Evolutionary conservation across 2,888 invertebrate genomes (phyloP), one percentile per base, ranked within the genome.

Genomic region (Aplocera efformata): DNA sequence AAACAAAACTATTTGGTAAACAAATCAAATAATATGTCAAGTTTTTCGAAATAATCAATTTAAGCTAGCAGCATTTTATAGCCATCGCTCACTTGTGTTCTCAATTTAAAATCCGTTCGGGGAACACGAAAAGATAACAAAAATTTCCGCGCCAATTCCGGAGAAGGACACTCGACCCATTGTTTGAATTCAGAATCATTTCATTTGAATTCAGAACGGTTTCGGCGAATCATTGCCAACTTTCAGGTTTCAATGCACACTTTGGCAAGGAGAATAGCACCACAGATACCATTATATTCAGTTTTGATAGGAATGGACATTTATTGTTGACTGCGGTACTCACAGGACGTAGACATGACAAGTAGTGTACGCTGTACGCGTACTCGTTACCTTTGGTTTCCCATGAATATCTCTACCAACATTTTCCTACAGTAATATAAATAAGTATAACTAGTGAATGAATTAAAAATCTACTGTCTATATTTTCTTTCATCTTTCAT

Each of bases 41-140:
- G 34, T 21, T 26, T 30, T 27, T 21, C 11, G 23, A 34, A 27
- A 13, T 32, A 10, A 11, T 1, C 21, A 13, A 22, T 10, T 36
- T 34, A 25, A 10, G 5, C 10, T 32, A 50, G 61, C 58, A 52
- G 10, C 75, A 72, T 83, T 70, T 81, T 83, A 29, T 8, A 83
- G 67, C 59, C 66, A 52, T 55, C 51, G 62, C 51, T 64, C 68
- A 77, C 77, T 79, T 72, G 80, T 69, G 82, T 84, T 82, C 85
- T 86, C 84, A 81, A 84, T 86, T 85, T 78, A 81, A 84, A 86
- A 85, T 84, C 79, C 80, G 77, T 86, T 86, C 85, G 79, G 76
- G 77, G 85, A 85, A 86, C 75, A 83, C 85, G 83, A 84, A 84
- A 84, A 85, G 84, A 86, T 84, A 86, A 86, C 86, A 86, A 85